phyloP scores from a whole-genome alignment of 2,888 invertebrate species.

The Marronus borbonicus region DNA sequence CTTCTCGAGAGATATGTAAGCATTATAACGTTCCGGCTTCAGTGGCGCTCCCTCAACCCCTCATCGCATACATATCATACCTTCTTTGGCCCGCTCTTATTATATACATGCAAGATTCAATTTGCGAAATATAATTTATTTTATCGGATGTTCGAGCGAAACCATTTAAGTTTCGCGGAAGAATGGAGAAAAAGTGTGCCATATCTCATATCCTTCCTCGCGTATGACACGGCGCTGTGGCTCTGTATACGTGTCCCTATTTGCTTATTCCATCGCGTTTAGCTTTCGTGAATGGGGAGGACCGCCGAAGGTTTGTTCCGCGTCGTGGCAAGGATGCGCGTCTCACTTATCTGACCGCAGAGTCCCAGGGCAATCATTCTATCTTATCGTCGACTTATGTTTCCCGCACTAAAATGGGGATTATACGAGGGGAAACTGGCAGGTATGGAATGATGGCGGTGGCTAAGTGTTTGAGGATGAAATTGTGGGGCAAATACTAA shows the following conservation, averaged over 20 bases:
- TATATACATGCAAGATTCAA: constrained; percentile 45
- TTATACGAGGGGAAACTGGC: not conserved
- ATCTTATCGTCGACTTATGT: constrained; percentile 39
- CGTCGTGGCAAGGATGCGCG: not conserved
- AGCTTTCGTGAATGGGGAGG: not conserved
- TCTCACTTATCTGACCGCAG: constrained; percentile 32
- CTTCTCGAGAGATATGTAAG: not conserved
- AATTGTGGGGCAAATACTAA: no score
- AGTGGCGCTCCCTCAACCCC: not conserved
- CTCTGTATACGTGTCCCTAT: constrained; percentile 24
- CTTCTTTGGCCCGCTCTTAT: constrained; percentile 3
- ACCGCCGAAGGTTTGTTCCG: not conserved
- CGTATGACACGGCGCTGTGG: constrained; percentile 4
- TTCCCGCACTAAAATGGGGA: constrained; percentile 27
- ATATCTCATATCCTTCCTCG: constrained; percentile 20
- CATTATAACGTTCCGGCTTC: not conserved
- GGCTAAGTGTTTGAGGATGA: no score
- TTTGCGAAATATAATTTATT: constrained; percentile 49
- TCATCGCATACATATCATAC: not conserved
- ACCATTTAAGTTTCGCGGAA: constrained; percentile 36
- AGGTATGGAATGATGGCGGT: constrained; percentile 2
- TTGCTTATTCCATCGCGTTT: constrained; percentile 27
- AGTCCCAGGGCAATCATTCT: constrained; percentile 35
- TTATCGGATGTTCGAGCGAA: constrained; percentile 40
- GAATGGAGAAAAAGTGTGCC: constrained; percentile 28